Evolutionary conservation across 2,888 invertebrate species (phyloP).

Genomic region (Hydroisotoma schaefferi): DNA sequence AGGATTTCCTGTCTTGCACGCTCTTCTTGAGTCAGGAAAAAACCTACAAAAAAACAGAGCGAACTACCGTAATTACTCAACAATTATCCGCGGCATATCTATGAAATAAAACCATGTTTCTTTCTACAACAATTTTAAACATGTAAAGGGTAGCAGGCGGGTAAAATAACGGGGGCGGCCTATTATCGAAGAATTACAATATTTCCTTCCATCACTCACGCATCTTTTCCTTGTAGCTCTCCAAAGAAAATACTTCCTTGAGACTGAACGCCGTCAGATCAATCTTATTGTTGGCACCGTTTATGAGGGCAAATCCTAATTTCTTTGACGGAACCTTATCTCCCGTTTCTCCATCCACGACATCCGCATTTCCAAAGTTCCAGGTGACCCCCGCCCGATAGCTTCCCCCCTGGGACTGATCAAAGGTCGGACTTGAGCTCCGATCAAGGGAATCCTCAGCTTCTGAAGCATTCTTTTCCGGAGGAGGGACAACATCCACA

Average conservation of each 20-base stretch:
- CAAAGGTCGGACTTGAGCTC: constrained; percentile 25
- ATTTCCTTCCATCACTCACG: constrained; percentile 28
- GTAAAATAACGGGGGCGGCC: too few species aligned
- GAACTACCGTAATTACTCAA: neutral
- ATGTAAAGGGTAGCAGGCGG: too few species aligned
- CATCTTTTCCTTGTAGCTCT: constrained; percentile 47
- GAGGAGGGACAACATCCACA: constrained; percentile 67
- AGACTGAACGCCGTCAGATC: constrained; percentile 19
- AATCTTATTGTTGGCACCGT: constrained; percentile 17
- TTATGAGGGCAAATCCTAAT: constrained; percentile 46
- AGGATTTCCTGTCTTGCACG: constrained; percentile 46
- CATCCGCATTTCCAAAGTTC: constrained; percentile 48
- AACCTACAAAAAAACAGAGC: constrained; percentile 29
- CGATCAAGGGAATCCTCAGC: constrained; percentile 31
- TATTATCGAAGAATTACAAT: too few species aligned
- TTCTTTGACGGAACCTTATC: constrained; percentile 40
- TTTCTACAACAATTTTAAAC: too few species aligned
- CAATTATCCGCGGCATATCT: too few species aligned
- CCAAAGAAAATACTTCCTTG: constrained; percentile 35
- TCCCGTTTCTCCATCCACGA: constrained; percentile 42
- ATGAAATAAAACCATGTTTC: too few species aligned
- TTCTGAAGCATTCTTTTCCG: constrained; percentile 55
- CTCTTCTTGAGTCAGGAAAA: constrained; percentile 47
- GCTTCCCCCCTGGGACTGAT: constrained; percentile 8
- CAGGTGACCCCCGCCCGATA: constrained; percentile 40